phyloP scores from a whole-genome alignment of 2,888 invertebrate genomes.

The Ophraella communa region DNA sequence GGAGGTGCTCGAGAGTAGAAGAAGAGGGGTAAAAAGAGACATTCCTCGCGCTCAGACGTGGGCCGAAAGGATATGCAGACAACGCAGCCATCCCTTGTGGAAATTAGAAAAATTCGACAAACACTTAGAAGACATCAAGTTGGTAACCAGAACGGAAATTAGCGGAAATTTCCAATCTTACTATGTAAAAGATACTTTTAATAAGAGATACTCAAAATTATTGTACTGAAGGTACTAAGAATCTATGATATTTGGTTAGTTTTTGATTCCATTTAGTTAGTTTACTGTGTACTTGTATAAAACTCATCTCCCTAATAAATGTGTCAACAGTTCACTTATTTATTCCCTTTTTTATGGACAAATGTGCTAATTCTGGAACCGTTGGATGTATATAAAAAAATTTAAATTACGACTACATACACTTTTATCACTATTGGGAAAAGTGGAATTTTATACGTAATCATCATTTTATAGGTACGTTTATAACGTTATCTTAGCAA shows the following conservation, averaged over 20 bases:
- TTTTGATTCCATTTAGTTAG: background rate
- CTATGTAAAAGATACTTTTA: constrained; percentile 72
- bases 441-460: too few relatives aligned
- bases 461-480: too few relatives aligned
- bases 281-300: background rate
- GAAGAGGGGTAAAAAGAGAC: constrained; percentile 68
- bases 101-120: constrained; percentile 37
- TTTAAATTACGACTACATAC: too few relatives aligned
- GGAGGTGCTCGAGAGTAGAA: constrained; percentile 75
- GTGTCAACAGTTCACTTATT: too few relatives aligned
- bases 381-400: too few relatives aligned
- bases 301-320: background rate
- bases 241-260: background rate
- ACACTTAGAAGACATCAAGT: constrained; percentile 48
- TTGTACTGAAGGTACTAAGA: constrained; percentile 36
- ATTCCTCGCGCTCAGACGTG: constrained; percentile 79
- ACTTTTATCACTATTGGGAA: too few relatives aligned
- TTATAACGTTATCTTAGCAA: too few relatives aligned
- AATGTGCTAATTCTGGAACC: too few relatives aligned
- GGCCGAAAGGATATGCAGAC: constrained; percentile 78
- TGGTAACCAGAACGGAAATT: constrained; percentile 68
- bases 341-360: background rate
- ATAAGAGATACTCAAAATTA: constrained; percentile 66
- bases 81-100: constrained; percentile 60
- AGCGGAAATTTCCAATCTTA: constrained; percentile 69